Conservation (phyloP, 2,888 invertebrate species). For the Cerastoderma edule region DNA sequence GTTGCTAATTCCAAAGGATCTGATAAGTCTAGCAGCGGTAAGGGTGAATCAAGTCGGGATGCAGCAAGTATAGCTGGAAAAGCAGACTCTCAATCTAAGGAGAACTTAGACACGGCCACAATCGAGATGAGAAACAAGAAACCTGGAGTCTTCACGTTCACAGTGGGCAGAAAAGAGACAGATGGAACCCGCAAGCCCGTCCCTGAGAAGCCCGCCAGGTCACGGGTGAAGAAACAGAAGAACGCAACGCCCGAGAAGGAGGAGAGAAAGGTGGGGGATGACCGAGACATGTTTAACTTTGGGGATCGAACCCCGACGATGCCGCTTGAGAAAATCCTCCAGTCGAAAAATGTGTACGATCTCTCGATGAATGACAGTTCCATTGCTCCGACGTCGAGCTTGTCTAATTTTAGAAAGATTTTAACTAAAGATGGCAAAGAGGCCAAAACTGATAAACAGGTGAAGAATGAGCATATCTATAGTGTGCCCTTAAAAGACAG, state of each 20-base stretch:
- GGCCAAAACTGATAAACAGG: constrained; percentile 3
- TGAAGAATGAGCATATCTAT: constrained; percentile 15
- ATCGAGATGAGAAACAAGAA: constrained; percentile 59
- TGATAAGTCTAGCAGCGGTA: no score
- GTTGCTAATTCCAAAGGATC: no score
- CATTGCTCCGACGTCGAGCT: constrained; percentile 29
- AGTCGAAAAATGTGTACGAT: constrained; percentile 63
- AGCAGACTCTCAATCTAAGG: no score
- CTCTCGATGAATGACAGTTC: constrained; percentile 69
- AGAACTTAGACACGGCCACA: constrained; percentile 18
- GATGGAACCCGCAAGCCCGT: constrained; percentile 74
- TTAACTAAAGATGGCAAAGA: constrained; percentile 7
- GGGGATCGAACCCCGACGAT: constrained; percentile 57
- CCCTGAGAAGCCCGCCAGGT: constrained; percentile 64
- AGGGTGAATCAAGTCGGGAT: no score
- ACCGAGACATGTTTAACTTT: constrained; percentile 58
- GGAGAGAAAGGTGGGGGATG: constrained; percentile 43
- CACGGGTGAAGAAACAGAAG: constrained; percentile 65
- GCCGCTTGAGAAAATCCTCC: constrained; percentile 42
- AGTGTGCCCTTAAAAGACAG: background rate
- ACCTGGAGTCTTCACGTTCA: constrained; percentile 74
- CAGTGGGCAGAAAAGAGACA: constrained; percentile 69
- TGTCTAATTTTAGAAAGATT: constrained; percentile 38
- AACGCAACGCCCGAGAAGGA: constrained; percentile 64
- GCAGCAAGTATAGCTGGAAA: background rate